Percentiles rank a stretch among this genome's conserved stretches.
phyloP scores from a whole-genome alignment of 2,113 vertebrate genomes.

The Cromileptes altivelis region DNA sequence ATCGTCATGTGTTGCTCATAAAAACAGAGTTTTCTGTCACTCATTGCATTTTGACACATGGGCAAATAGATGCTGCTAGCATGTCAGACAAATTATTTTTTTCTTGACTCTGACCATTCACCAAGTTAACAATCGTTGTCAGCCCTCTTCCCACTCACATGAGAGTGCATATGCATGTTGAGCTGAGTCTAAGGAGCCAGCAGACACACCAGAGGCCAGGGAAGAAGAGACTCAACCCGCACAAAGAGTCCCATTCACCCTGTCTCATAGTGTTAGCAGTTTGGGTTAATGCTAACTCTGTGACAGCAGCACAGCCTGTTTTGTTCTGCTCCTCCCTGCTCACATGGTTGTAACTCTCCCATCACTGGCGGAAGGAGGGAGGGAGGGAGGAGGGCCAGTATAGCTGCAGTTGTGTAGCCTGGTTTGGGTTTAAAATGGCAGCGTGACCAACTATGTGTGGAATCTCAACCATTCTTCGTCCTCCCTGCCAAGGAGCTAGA shows the following conservation, averaged over 20 bases:
- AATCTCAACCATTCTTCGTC: constrained; percentile 82
- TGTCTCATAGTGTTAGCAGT: constrained; percentile 51
- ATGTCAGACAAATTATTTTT: background rate
- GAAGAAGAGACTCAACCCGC: constrained; percentile 37
- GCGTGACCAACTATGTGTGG: constrained; percentile 85
- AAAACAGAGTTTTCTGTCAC: background rate
- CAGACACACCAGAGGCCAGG: constrained; percentile 21
- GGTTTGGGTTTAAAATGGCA: constrained; percentile 84
- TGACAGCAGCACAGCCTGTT: constrained; percentile 54
- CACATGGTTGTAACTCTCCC: constrained; percentile 63
- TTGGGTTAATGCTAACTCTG: constrained; percentile 45
- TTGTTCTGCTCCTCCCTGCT: constrained; percentile 58
- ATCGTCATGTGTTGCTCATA: background rate
- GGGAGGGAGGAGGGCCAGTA: constrained; percentile 19
- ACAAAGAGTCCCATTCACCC: constrained; percentile 80
- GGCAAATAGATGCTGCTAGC: background rate
- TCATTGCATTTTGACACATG: background rate
- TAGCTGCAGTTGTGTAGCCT: constrained; percentile 62
- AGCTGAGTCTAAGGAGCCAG: constrained; percentile 20
- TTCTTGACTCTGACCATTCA: background rate
- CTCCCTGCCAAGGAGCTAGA: constrained; percentile 72
- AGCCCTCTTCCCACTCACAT: background rate
- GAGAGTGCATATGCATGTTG: background rate
- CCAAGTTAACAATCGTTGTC: constrained; percentile 2
- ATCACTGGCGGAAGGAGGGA: constrained; percentile 44